phyloP scores from a whole-genome alignment of 37 sponge, comb jelly and placozoan species.

The Aphrocallistes beatrix region DNA sequence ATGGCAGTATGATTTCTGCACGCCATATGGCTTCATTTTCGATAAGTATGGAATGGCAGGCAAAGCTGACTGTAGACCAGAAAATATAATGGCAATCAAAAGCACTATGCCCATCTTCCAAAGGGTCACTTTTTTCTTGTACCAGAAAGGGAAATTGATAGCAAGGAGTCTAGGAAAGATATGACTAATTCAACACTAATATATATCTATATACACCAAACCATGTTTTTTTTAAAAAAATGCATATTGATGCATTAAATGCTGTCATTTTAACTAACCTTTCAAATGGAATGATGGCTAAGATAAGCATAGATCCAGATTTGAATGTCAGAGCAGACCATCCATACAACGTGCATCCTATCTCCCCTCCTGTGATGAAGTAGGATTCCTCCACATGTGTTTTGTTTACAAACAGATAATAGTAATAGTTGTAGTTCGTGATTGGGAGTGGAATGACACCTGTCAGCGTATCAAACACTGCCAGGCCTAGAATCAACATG shows the following conservation, averaged over 20 bases:
- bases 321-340: constrained; percentile 9
- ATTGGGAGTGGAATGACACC: not conserved
- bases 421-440: not conserved
- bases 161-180: not conserved
- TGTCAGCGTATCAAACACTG: constrained; percentile 8
- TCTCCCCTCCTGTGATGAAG: not conserved
- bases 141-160: constrained; percentile 10
- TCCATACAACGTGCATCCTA: not conserved
- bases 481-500: not conserved
- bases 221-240: not conserved
- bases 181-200: too few species aligned
- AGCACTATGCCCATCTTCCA: constrained; percentile 10
- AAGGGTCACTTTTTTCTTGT: not conserved
- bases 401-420: constrained; percentile 6
- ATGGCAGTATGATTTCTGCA: not conserved
- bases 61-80: not conserved
- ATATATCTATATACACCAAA: not conserved
- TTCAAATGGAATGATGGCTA: not conserved
- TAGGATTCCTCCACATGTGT: not conserved
- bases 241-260: not conserved
- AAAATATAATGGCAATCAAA: not conserved
- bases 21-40: not conserved
- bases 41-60: not conserved
- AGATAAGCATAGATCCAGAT: not conserved
- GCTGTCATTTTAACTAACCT: not conserved